Base-by-base conservation (phyloP, 1,140 invertebrate genomes). In the Caenorhabditis inopinata region DNA sequence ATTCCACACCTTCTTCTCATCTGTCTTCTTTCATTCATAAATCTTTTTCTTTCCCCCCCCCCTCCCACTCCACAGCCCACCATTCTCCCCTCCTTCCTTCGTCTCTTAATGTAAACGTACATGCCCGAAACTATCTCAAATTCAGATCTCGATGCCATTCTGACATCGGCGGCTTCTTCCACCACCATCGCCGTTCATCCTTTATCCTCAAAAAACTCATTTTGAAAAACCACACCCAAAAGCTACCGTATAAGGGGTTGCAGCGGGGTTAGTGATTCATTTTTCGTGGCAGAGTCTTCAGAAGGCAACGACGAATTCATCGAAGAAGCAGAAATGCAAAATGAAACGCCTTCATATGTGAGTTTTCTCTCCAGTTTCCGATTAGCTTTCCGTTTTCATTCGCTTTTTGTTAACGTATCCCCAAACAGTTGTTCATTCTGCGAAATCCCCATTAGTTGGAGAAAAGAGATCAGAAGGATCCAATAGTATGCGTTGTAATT, bases 61-160 rank as follows among this genome's bases (percentile, higher is more conserved):
- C 25, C 32, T 68, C 27, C n/a, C n/a, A n/a, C n/a, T n/a, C n/a
- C n/a, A n/a, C n/a, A n/a, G n/a, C n/a, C n/a, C n/a, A n/a, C n/a
- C n/a, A n/a, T 62, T 7, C 27, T n/a, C n/a, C 53, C 35, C 29
- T 16, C 38, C 32, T n/a, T 18, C 38, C 27, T 68, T n/a, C n/a
- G 4, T 38, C n/a, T 21, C n/a, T 68, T 16, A 32, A 58, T 21
- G 32, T 58, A 68, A 9, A 68, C 58, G 38, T 32, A 68, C 58
- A 68, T 68, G 58, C 38, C 58, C 58, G 58, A 68, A 68, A 68
- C 58, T 68, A 68, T 68, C 58, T 68, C 29, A 68, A 68, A 68
- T 68, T 68, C 58, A 68, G 58, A 68, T 68, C 58, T 68, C 58
- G 58, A 68, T 68, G 58, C 58, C 58, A 68, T 42, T 68, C 58